These are phyloP conservation scores for Heliocidaris erythrogramma DNA, from an alignment of 35 echinoderm and acorn worm species.

Conservation along the genomic window DNA sequence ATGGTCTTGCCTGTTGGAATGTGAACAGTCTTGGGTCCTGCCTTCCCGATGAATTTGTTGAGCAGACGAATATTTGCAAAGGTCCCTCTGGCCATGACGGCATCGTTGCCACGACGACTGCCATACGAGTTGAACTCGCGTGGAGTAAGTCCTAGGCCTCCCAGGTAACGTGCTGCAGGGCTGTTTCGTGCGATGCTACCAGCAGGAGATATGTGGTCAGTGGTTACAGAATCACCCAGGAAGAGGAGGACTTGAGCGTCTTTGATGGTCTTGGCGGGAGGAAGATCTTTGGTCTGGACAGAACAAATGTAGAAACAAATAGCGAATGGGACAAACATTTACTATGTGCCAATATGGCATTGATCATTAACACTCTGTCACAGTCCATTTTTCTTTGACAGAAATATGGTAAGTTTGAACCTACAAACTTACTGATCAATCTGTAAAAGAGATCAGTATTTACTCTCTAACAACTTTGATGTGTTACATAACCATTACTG, in stretches of 20 bases:
- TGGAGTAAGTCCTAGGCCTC: constrained; percentile 69
- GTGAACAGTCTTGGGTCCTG: constrained; percentile 88
- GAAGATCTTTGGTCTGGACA: constrained; percentile 76
- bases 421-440: too few relatives aligned
- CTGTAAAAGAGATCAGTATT: too few relatives aligned
- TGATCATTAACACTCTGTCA: background rate
- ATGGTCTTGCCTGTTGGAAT: constrained; percentile 77
- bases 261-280: constrained; percentile 59
- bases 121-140: constrained; percentile 99
- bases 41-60: constrained; percentile 97
- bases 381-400: background rate
- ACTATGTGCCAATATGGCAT: background rate
- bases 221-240: constrained; percentile 93
- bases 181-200: constrained; percentile 95
- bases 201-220: constrained; percentile 98
- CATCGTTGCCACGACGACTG: constrained; percentile 94
- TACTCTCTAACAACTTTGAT: too few relatives aligned
- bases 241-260: constrained; percentile 72
- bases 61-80: constrained; percentile 96
- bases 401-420: too few relatives aligned
- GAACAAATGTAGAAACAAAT: background rate
- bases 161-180: constrained; percentile 91
- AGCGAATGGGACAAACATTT: background rate
- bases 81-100: constrained; percentile 96
- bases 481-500: too few relatives aligned